phyloP scores from a whole-genome alignment of 2,113 vertebrate genomes.

The Pontoporia blainvillei region DNA sequence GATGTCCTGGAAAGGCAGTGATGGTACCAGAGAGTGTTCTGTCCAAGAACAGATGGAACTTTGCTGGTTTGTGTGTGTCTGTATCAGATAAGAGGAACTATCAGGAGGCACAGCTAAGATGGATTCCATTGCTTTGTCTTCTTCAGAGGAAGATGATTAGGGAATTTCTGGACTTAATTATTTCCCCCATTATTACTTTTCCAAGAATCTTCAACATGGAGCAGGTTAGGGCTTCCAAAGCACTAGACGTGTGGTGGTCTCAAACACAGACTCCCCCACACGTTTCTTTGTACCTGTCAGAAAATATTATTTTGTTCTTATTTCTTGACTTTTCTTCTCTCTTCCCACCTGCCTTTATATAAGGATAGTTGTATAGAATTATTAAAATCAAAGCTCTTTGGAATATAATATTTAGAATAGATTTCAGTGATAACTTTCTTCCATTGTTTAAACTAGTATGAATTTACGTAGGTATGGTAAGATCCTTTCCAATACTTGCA shows the following conservation, averaged over 20 bases:
- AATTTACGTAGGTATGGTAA: not conserved
- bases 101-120: not conserved
- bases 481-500: not conserved
- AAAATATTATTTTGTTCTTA: slow-evolving; percentile 8
- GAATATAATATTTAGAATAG: not conserved
- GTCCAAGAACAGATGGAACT: not conserved
- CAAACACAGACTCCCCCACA: not conserved
- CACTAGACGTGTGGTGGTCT: not conserved
- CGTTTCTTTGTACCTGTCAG: not conserved
- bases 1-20: not conserved
- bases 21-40: not conserved
- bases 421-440: not conserved
- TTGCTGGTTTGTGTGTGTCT: not conserved
- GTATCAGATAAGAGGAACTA: not conserved
- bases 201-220: not conserved
- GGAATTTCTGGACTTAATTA: not conserved
- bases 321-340: slow-evolving; percentile 6
- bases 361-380: not conserved
- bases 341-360: not conserved
- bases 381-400: not conserved
- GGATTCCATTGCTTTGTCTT: not conserved
- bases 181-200: not conserved
- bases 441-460: not conserved
- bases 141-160: not conserved
- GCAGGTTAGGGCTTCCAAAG: not conserved